A percentile compares a stretch with the other conserved stretches of the same genome.
Evolutionary conservation across 1,140 invertebrate species (phyloP).

Genomic region (Drosophila serrata): DNA sequence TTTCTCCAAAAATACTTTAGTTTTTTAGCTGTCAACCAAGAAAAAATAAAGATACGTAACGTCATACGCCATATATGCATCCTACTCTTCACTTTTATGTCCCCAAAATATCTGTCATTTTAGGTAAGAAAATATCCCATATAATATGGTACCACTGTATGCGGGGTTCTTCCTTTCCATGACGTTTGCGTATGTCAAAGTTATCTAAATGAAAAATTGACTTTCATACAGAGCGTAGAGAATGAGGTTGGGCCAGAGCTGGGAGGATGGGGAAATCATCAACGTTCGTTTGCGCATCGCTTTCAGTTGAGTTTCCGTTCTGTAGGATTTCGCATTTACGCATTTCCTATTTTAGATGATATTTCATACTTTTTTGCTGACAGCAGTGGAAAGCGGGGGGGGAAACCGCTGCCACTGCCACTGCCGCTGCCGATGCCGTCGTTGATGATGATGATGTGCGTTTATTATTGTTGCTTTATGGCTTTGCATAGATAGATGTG

Average conservation of each 20-base stretch:
- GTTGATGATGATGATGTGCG: constrained; percentile 78
- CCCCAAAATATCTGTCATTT: too few relatives aligned
- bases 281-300: constrained; percentile 60
- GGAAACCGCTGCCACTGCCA: constrained; percentile 10
- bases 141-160: constrained; percentile 12
- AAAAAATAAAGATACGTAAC: too few relatives aligned
- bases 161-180: constrained; percentile 40
- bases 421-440: constrained; percentile 16
- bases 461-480: constrained; percentile 83
- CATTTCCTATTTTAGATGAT: constrained; percentile 83
- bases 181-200: constrained; percentile 83
- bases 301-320: constrained; percentile 78
- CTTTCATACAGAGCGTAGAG: constrained; percentile 68
- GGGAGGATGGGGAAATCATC: constrained; percentile 51
- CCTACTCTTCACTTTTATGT: too few relatives aligned
- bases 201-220: constrained; percentile 84
- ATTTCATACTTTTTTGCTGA: constrained; percentile 82
- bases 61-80: too few relatives aligned
- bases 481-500: constrained; percentile 74
- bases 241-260: constrained; percentile 5
- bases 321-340: constrained; percentile 82
- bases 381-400: constrained; percentile 44
- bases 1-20: too few relatives aligned
- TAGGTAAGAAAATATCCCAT: background rate
- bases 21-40: too few relatives aligned